Percentiles rank a stretch among this genome's conserved stretches.
phyloP scores from a whole-genome alignment of 37 sponge, comb jelly and placozoan species.

The Tethya wilhelma region DNA sequence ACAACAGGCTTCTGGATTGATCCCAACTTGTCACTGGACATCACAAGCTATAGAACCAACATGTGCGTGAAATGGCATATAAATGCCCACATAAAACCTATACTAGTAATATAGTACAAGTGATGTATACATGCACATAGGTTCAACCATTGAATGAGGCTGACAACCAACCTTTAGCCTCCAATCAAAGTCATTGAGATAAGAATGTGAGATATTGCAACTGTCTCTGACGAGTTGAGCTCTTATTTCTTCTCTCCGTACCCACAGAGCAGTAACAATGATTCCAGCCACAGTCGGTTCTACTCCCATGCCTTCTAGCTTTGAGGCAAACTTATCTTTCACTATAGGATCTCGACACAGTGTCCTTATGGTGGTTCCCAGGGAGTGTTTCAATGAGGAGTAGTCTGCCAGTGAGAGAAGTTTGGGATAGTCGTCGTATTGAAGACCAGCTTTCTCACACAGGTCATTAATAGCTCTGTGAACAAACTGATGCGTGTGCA shows the following conservation, averaged over 20 bases:
- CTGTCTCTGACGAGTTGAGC: conserved; percentile 45
- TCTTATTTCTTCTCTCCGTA: conserved; percentile 62
- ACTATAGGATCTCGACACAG: conserved; percentile 14
- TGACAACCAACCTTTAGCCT: conserved; percentile 44
- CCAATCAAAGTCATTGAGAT: conserved; percentile 75
- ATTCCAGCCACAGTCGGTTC: conserved; percentile 17
- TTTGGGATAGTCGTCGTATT: conserved; percentile 56
- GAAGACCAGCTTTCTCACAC: conserved; percentile 61
- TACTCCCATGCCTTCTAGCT: conserved; percentile 28
- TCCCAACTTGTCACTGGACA: conserved; percentile 79
- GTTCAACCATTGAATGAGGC: no score
- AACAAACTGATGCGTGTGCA: conserved; percentile 79
- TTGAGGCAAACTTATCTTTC: conserved; percentile 49
- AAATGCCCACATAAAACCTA: not conserved
- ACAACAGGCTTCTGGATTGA: conserved; percentile 69
- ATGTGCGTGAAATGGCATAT: not conserved
- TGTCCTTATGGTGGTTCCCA: not conserved
- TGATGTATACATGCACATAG: no score
- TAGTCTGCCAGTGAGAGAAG: conserved; percentile 50
- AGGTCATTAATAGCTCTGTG: conserved; percentile 47
- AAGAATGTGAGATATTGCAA: conserved; percentile 34
- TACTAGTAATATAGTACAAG: no score
- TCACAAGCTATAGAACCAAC: conserved; percentile 47
- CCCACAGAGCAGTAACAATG: conserved; percentile 59
- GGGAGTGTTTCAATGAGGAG: conserved; percentile 17